A percentile compares a stretch with the other conserved stretches of the same genome.
Conservation (phyloP, 2,888 invertebrate genomes). For the Macropis europaea region DNA sequence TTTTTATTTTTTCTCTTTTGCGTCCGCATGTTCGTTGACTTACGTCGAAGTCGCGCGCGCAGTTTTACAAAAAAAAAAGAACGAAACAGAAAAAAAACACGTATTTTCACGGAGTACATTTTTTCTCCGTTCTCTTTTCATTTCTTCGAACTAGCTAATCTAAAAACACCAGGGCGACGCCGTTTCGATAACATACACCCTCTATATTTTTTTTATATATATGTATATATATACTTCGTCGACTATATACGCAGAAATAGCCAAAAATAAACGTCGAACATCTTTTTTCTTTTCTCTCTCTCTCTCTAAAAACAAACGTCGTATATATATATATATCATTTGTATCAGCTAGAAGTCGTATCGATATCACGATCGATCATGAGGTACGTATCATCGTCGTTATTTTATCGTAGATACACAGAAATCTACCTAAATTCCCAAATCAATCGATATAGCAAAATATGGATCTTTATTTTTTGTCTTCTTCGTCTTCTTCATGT, state of each 20-base stretch:
- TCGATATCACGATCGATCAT: constrained; percentile 77
- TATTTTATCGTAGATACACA: constrained; percentile 66
- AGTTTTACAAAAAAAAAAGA: constrained; percentile 68
- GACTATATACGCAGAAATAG: constrained; percentile 61
- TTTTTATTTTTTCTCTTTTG: constrained; percentile 32
- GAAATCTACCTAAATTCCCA: constrained; percentile 64
- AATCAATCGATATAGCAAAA: constrained; percentile 78
- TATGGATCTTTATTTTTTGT: constrained; percentile 71
- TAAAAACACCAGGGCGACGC: constrained; percentile 48
- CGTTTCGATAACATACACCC: constrained; percentile 15
- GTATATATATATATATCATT: too few species aligned
- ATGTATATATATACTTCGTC: too few species aligned
- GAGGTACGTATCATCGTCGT: constrained; percentile 77
- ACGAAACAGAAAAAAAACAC: constrained; percentile 32
- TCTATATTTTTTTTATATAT: constrained; percentile 42
- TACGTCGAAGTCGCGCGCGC: constrained; percentile 54
- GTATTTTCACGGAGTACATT: constrained; percentile 27
- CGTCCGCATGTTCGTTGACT: too few species aligned
- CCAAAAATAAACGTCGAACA: constrained; percentile 73
- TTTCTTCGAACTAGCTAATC: constrained; percentile 52
- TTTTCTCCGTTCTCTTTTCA: background rate
- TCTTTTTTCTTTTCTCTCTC: too few species aligned
- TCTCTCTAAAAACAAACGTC: constrained; percentile 71
- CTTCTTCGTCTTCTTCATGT: too few species aligned
- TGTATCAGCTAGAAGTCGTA: constrained; percentile 77